Base-by-base conservation (phyloP, 2,888 invertebrate species). In the Tillus elongatus region DNA sequence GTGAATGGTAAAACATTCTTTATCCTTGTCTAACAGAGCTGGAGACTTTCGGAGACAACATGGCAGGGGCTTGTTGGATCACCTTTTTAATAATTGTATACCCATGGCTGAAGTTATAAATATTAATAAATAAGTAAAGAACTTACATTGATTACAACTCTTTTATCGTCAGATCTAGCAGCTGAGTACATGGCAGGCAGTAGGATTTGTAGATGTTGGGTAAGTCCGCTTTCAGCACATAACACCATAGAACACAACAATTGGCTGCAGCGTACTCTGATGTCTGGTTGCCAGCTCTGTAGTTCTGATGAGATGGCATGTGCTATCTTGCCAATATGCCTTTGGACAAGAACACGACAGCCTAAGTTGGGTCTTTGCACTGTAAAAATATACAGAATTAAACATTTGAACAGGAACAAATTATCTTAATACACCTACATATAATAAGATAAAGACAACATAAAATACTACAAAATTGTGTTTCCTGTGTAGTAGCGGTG, bases 321-420 rank as follows among this genome's bases (percentile, higher is more conserved):
- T 8, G 85, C 66, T 44, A 90, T 75, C 64, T 81, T 82, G 35
- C 79, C 74, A 43, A 85, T 70, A 54, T 89, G 80, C 39, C 77
- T 73, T 54, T 82, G 79, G 0, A 86, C 82, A 33, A 95, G 64
- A 2, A 72, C 71, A 4, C 92, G 75, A 57, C 95, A 95, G 1
- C 92, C 92, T 12, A 92, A 69, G 53, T 85, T 86, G 0, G 92
- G 91, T n/a, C 92, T 73, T 40, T 70, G 68, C 8, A 84, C 80
- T 77, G 28, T 14, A 45, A 40, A 19, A 19, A 19, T n/a, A n/a
- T n/a, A n/a, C n/a, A n/a, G n/a, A n/a, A n/a, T n/a, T n/a, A n/a
- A n/a, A n/a, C n/a, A n/a, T n/a, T n/a, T n/a, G n/a, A n/a, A n/a
- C n/a, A n/a, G n/a, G n/a, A n/a, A n/a, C n/a, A n/a, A n/a, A n/a